A percentile compares a stretch with the other conserved stretches of the same genome.
Conservation (phyloP, 2,888 invertebrate species). For the Agrochola circellaris region DNA sequence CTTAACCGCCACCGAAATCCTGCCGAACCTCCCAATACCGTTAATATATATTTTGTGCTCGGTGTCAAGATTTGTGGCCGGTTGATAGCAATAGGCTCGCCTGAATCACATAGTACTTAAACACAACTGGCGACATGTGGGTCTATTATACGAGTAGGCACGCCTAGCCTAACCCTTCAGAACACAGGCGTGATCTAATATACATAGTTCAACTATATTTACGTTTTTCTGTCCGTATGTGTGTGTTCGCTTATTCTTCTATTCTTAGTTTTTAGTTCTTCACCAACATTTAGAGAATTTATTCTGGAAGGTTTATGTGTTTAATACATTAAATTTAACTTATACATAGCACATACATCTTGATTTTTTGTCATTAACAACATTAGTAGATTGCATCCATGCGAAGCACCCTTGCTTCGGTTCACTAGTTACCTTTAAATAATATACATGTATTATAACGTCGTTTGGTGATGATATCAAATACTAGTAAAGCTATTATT, state of each 20-base stretch:
- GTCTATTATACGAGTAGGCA: not conserved
- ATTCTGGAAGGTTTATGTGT: not conserved
- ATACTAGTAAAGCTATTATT: not conserved
- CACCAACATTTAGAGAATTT: not conserved
- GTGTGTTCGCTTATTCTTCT: too few species aligned
- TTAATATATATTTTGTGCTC: not conserved
- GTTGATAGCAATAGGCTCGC: not conserved
- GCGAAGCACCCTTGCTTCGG: not conserved
- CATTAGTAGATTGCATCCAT: not conserved
- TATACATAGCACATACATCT: not conserved
- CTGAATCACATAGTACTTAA: not conserved
- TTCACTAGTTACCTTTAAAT: too few species aligned
- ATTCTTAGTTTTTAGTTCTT: too few species aligned
- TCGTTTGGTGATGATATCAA: not conserved
- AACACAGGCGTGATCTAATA: not conserved
- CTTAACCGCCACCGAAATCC: too few species aligned
- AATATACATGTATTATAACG: not conserved
- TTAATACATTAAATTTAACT: not conserved
- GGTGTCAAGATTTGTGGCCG: too few species aligned
- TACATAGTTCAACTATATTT: too few species aligned
- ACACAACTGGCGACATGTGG: not conserved
- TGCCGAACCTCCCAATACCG: not conserved
- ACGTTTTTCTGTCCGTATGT: too few species aligned
- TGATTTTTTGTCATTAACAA: not conserved
- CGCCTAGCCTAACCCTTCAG: not conserved